Base-by-base conservation (phyloP, 2,797 vertebrate species). In the Anas bahamensis region DNA sequence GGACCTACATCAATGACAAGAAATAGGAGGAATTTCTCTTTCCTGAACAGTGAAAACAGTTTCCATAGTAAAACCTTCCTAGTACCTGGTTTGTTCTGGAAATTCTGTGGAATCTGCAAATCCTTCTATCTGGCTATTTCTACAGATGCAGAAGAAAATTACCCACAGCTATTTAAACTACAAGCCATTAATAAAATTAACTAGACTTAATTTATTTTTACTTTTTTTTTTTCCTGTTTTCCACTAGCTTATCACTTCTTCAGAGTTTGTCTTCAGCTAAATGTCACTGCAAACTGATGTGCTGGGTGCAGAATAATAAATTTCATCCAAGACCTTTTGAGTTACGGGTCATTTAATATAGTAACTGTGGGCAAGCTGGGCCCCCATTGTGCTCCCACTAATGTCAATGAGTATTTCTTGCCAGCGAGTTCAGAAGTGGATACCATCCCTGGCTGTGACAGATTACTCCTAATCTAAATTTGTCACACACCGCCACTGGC, bases 261-360 rank as follows among this genome's bases (percentile, higher is more conserved):
- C 53, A 28, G 63, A 35, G 29, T 75, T 88, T 85, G 24, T 88
- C 81, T 82, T 70, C 48, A 90, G 68, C 46, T 88, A 87, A 90
- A 69, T 55, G 56, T 85, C 78, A 88, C 57, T 71, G 68, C 60
- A 87, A 94, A 90, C 44, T 33, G 44, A 85, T 77, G 23, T 69
- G 46, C 37, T 87, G 39, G n/a, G 35, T 80, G 41, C 35, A 83
- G 65, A 91, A 90, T 88, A 94, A 91, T 85, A 87, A 91, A 90
- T 93, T 89, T 85, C 10, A 83, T 69, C 48, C 46, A 59, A 69
- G 81, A 87, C 57, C 73, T 88, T 94, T 83, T 44, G 76, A 94
- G 65, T 85, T 87, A 68, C 35, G 77, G 59, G 72, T 87, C 59
- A 87, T 95, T 95, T 94, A 92, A 95, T 85, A 94, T 2, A 87